A percentile compares a stretch with the other conserved stretches of the same genome.
Conservation (phyloP, 1,140 invertebrate species). For the Platorchestia sp. region DNA sequence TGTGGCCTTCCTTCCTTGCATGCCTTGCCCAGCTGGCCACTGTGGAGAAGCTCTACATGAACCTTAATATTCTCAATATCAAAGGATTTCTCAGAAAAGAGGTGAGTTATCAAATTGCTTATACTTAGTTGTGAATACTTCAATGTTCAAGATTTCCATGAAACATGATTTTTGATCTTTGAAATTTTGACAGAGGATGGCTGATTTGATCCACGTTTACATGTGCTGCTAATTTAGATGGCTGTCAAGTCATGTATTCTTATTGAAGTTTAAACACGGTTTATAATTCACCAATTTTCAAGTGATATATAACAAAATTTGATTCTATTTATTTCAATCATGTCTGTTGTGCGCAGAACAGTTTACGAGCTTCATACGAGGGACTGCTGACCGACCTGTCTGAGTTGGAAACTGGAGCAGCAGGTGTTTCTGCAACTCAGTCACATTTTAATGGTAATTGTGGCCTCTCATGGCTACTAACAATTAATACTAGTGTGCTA, state of each 20-base stretch:
- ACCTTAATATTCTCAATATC: constrained; percentile 22
- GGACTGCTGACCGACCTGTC: constrained; percentile 16
- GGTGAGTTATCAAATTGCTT: neutral
- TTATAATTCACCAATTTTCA: too few relatives aligned
- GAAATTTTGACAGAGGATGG: too few relatives aligned
- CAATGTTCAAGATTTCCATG: neutral
- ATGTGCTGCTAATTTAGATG: too few relatives aligned
- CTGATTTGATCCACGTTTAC: too few relatives aligned
- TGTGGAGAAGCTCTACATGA: constrained; percentile 53
- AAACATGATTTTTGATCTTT: neutral
- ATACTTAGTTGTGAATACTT: neutral
- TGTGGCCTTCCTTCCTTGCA: constrained; percentile 20
- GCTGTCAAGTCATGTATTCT: too few relatives aligned
- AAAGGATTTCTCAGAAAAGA: constrained; percentile 26
- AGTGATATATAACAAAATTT: too few relatives aligned
- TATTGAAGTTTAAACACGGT: too few relatives aligned
- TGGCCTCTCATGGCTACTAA: neutral
- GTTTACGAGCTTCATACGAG: constrained; percentile 22
- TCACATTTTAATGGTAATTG: neutral
- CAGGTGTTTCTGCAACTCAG: neutral
- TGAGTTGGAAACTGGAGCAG: neutral
- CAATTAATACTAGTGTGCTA: neutral
- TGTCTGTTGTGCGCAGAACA: neutral
- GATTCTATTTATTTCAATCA: neutral
- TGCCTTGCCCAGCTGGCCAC: constrained; percentile 25